Evolutionary conservation across 2,113 vertebrate species (phyloP).

Genomic region (Xenopus borealis): DNA sequence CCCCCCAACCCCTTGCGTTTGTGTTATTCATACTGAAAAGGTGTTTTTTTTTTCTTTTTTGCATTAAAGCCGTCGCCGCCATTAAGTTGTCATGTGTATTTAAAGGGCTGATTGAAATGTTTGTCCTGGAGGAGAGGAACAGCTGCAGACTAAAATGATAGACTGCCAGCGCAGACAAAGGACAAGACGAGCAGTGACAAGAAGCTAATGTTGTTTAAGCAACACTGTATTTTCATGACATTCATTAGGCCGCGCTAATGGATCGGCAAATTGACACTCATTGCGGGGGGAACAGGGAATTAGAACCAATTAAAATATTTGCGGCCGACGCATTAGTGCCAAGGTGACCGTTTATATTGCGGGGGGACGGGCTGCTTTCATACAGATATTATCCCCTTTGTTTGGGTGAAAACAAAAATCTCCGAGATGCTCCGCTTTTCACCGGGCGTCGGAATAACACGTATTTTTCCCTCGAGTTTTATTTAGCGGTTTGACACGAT

Average conservation of each 20-base stretch:
- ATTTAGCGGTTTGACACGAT: constrained; percentile 36
- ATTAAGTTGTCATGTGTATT: constrained; percentile 42
- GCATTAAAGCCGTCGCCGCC: constrained; percentile 42
- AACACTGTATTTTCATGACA: constrained; percentile 44
- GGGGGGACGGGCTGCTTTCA: constrained; percentile 34
- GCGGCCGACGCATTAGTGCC: constrained; percentile 38
- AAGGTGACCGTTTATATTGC: constrained; percentile 36
- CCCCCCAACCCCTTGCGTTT: background rate
- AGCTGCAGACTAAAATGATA: constrained; percentile 30
- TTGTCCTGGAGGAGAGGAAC: constrained; percentile 37
- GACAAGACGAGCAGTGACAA: constrained; percentile 38
- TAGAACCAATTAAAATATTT: constrained; percentile 45
- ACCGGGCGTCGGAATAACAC: constrained; percentile 22
- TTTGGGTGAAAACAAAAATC: constrained; percentile 42
- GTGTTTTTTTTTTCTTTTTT: constrained; percentile 8
- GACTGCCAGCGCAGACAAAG: constrained; percentile 41
- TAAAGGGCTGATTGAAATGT: constrained; percentile 45
- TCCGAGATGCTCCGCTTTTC: constrained; percentile 18
- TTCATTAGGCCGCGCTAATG: constrained; percentile 38
- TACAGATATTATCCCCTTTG: constrained; percentile 45
- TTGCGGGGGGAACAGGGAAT: constrained; percentile 42
- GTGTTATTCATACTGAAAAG: constrained; percentile 33
- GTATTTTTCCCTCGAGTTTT: constrained; percentile 20
- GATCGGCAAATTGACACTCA: constrained; percentile 45
- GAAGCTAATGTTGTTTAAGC: constrained; percentile 46